Evolutionary conservation across 2,113 vertebrate genomes (phyloP).

Genomic region (Toxostoma redivivum): DNA sequence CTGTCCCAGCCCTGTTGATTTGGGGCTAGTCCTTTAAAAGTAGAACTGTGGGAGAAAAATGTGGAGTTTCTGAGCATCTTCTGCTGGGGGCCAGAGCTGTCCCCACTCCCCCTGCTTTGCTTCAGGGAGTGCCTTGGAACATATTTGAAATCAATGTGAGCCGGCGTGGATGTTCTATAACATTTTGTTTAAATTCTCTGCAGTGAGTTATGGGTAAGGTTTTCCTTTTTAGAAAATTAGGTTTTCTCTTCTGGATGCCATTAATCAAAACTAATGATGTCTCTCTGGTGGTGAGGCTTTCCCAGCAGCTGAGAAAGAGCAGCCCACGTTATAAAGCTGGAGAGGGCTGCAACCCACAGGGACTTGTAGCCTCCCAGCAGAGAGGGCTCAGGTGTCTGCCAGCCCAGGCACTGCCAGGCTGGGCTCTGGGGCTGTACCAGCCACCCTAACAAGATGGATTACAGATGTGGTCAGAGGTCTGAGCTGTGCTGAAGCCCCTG

Average conservation of each 20-base stretch:
- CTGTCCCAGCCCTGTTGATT: accelerated
- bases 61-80: background rate
- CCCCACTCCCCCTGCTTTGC: background rate
- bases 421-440: background rate
- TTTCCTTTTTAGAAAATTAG: conserved; percentile 52
- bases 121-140: background rate
- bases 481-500: background rate
- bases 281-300: background rate
- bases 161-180: background rate
- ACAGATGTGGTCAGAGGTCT: background rate
- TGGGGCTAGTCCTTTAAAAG: background rate
- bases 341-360: background rate
- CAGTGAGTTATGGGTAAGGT: conserved; percentile 31
- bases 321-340: background rate
- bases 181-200: conserved; percentile 27
- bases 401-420: background rate
- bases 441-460: background rate
- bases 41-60: background rate
- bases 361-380: background rate
- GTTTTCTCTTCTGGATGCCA: conserved; percentile 32
- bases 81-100: background rate
- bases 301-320: background rate
- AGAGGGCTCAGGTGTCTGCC: background rate
- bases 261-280: conserved; percentile 45
- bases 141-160: conserved; percentile 34